A percentile compares a stretch with the other conserved stretches of the same genome.
phyloP scores from a whole-genome alignment of 2,888 invertebrate species.

The Netelia fuscicornis region DNA sequence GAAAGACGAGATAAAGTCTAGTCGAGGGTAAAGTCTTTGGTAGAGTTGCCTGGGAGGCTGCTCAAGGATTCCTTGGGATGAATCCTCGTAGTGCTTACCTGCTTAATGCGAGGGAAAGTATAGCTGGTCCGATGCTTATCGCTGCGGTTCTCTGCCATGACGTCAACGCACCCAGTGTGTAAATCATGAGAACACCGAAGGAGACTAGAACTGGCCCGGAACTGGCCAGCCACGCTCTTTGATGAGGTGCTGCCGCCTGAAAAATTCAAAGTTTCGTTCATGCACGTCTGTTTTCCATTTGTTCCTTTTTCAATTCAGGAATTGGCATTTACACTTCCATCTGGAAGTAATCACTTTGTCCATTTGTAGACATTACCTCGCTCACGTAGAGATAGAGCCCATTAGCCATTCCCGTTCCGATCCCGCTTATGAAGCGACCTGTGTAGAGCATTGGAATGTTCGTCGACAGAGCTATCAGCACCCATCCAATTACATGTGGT shows the following conservation, averaged over 20 bases:
- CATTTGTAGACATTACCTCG: slow-evolving; percentile 71
- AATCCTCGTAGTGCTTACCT: slow-evolving; percentile 72
- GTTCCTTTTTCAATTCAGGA: neutral
- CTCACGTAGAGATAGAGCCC: slow-evolving; percentile 83
- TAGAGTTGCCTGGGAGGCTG: slow-evolving; percentile 85
- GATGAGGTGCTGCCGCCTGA: slow-evolving; percentile 89
- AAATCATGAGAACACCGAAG: slow-evolving; percentile 90
- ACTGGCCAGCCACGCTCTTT: slow-evolving; percentile 89
- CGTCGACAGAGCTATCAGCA: slow-evolving; percentile 89
- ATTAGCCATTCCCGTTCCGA: slow-evolving; percentile 88
- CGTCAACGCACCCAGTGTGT: slow-evolving; percentile 89
- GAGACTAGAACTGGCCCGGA: slow-evolving; percentile 90
- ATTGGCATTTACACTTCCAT: neutral
- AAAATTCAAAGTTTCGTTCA: slow-evolving; percentile 20
- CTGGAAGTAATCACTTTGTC: slow-evolving; percentile 1
- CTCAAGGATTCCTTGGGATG: neutral
- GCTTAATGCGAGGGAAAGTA: slow-evolving; percentile 79
- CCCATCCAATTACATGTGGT: slow-evolving; percentile 90
- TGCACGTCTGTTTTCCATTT: neutral
- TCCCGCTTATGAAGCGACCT: slow-evolving; percentile 90
- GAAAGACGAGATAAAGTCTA: slow-evolving; percentile 79
- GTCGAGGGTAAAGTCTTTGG: too few species aligned
- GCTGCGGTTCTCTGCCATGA: slow-evolving; percentile 89
- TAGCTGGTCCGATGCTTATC: slow-evolving; percentile 86
- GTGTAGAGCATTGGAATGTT: slow-evolving; percentile 88